A percentile compares a stretch with the other conserved stretches of the same genome.
Evolutionary conservation across 1,140 invertebrate genomes (phyloP).

Genomic region (Hesperophylax magnus): DNA sequence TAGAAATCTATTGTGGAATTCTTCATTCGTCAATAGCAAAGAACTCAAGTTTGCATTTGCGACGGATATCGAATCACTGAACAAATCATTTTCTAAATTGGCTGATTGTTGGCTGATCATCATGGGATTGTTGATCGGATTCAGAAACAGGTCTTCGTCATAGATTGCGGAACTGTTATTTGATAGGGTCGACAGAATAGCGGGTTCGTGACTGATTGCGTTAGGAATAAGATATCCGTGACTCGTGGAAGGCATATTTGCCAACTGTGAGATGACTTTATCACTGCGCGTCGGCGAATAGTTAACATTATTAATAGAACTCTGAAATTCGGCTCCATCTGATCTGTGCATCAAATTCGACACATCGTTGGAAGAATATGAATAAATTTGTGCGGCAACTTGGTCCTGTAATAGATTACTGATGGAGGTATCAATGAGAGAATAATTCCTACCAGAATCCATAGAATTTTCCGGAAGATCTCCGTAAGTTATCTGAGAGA

Average conservation of each 20-base stretch:
- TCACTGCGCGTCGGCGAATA: slow-evolving; percentile 57
- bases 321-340: slow-evolving; percentile 56
- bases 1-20: slow-evolving; percentile 62
- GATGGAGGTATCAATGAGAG: slow-evolving; percentile 51
- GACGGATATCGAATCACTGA: slow-evolving; percentile 72
- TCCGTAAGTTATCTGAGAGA: slow-evolving; percentile 63
- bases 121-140: slow-evolving; percentile 46
- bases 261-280: slow-evolving; percentile 63
- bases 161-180: slow-evolving; percentile 67
- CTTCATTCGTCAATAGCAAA: slow-evolving; percentile 71
- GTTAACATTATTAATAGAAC: slow-evolving; percentile 50
- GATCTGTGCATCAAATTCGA: slow-evolving; percentile 62
- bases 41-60: slow-evolving; percentile 79
- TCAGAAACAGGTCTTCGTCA: slow-evolving; percentile 60
- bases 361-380: slow-evolving; percentile 67
- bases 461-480: slow-evolving; percentile 41
- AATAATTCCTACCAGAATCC: slow-evolving; percentile 50
- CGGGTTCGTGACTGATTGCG: slow-evolving; percentile 69
- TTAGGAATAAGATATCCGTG: slow-evolving; percentile 73
- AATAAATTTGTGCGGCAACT: slow-evolving; percentile 61
- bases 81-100: slow-evolving; percentile 65
- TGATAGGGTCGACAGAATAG: slow-evolving; percentile 65
- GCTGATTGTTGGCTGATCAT: slow-evolving; percentile 51
- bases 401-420: slow-evolving; percentile 51
- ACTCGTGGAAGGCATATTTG: slow-evolving; percentile 68